Conservation (phyloP, 2,888 invertebrate genomes). For the Fragum whitleyi region DNA sequence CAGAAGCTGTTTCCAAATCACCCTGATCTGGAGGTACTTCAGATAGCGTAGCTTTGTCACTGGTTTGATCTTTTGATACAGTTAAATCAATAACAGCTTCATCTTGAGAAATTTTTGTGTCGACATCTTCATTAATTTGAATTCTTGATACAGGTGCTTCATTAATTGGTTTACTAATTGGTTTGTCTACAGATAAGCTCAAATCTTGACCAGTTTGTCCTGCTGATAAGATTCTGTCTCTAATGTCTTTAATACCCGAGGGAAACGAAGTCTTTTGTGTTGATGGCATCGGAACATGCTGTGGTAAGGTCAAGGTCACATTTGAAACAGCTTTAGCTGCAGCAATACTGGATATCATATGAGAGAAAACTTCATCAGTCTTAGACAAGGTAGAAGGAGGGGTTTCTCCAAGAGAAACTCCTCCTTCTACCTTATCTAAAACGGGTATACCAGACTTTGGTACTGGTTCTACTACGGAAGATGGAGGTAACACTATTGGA, state of each 20-base stretch:
- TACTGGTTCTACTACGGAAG: neutral
- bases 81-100: neutral
- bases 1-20: neutral
- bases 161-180: neutral
- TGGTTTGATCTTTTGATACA: neutral
- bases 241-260: neutral
- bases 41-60: neutral
- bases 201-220: neutral
- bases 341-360: constrained; percentile 23
- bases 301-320: neutral
- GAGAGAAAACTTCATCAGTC: constrained; percentile 27
- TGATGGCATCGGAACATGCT: neutral
- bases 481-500: neutral
- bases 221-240: neutral
- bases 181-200: neutral
- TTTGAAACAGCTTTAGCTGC: neutral
- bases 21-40: neutral
- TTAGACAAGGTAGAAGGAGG: constrained; percentile 28
- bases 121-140: neutral
- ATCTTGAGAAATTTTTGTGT: neutral
- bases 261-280: neutral
- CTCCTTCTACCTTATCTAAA: neutral
- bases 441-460: neutral
- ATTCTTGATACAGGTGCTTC: neutral
- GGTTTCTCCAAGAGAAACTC: constrained; percentile 20